Evolutionary conservation across 1,140 invertebrate species (phyloP), one percentile per base, ranked within the genome.

Genomic region (Hylyphantes graminicola): DNA sequence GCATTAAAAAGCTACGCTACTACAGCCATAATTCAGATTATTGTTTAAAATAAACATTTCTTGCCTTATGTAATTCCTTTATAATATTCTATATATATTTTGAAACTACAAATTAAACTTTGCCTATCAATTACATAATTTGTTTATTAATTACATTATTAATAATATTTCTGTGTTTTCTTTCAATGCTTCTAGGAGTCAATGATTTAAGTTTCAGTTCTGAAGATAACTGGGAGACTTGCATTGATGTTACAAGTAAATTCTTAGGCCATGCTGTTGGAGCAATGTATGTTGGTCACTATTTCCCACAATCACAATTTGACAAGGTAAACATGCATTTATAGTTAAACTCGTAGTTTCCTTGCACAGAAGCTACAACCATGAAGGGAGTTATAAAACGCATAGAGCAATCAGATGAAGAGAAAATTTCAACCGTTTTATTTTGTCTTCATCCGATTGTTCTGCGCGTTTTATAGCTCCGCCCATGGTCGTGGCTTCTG

Each of bases 241-340:
- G 93, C 87, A 89, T 92, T 50, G 87, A 89, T 76, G 89, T 90
- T 12, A 88, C 92, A 5, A 89, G 90, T 57, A 89, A 89, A 51
- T 91, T 90, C 86, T 91, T 93, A 88, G 90, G 90, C 12, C 90
- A 92, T 77, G 93, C 91, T 15, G 86, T 93, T 21, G 89, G 92
- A n/a, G 89, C 91, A 7, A 87, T 92, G 17, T 89, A 91, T 65
- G 90, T 92, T 84, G 88, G 89, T 8, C 88, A 89, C 73, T 89
- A 89, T 79, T 88, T 89, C 74, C 70, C 84, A 2, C 85, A 86
- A n/a, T 72, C 88, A 84, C 85, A 88, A 87, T 88, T 88, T 80
- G 53, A 87, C 35, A 89, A 88, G 86, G 90, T 90, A 85, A 86
- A 79, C 65, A 72, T 17, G 10, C 51, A 15, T 3, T 2, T 6